These are phyloP conservation scores for Eunapius fragilis DNA, from an alignment of 37 sponge, comb jelly and placozoan species.

Conservation along the genomic window DNA sequence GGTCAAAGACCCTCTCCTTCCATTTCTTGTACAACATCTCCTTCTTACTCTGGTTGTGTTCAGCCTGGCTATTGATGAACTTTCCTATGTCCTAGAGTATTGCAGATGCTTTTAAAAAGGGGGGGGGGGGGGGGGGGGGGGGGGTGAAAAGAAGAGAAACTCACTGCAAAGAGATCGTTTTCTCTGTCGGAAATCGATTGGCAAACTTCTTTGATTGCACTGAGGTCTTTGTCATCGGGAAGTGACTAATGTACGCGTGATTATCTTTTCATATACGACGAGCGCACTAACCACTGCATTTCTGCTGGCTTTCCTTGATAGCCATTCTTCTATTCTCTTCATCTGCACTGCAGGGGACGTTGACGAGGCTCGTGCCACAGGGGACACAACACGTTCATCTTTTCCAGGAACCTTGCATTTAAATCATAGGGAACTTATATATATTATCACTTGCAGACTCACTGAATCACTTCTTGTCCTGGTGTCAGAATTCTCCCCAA, in stretches of 20 bases:
- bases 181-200: background rate
- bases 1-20: constrained; percentile 64
- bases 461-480: too few relatives aligned
- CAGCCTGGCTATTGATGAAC: constrained; percentile 24
- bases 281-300: constrained; percentile 24
- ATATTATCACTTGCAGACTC: too few relatives aligned
- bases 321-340: constrained; percentile 30
- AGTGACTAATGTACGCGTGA: background rate
- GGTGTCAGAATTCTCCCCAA: background rate
- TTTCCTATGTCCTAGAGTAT: constrained; percentile 57
- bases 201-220: constrained; percentile 8
- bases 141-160: background rate
- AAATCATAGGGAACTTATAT: background rate
- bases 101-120: background rate
- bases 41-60: constrained; percentile 42
- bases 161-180: constrained; percentile 10
- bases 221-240: constrained; percentile 23
- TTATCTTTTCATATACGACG: too few relatives aligned
- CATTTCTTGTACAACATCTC: constrained; percentile 81
- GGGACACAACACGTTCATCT: background rate
- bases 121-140: background rate
- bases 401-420: background rate
- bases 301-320: constrained; percentile 42
- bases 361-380: background rate
- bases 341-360: constrained; percentile 10